Evolutionary conservation across 2,797 vertebrate species (phyloP), one percentile per base, ranked within the genome.

Genomic region (Takifugu rubripes): DNA sequence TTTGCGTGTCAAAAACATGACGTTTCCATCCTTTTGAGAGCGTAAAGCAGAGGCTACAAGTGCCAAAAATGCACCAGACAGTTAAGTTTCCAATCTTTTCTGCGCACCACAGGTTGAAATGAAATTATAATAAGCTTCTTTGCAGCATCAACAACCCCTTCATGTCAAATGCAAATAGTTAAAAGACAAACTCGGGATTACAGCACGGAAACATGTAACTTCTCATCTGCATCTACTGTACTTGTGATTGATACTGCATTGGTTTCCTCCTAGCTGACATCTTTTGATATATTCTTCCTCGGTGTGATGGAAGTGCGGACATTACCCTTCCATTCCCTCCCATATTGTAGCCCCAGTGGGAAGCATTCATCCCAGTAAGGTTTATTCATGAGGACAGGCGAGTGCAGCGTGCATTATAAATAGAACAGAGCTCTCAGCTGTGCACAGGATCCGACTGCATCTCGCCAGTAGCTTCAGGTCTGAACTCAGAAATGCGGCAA

Each of bases 301-400:
- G 0, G 51, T 69, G 53, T 62, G 64, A 74, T 70, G 67, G 73
- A 83, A 78, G 71, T 75, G 49, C 40, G 52, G 75, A 74, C 67
- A 80, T 81, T 75, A 81, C 61, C 67, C 78, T 61, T 59, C 65
- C 52, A 66, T 83, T 71, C 59, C 33, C 61, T 70, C 59, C 75
- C 76, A 79, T 78, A 79, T 75, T 79, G 76, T 62, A 60, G 65
- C 77, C 79, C 79, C 82, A 77, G 70, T 75, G 75, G 82, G 80
- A 72, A 77, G 73, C 68, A 70, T 78, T 85, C 84, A 81, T 82
- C 78, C 77, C 73, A 71, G 74, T 71, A 72, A 77, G 79, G 74
- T 79, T 86, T 82, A 90, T 87, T 87, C 76, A 85, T 81, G 81
- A 84, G 76, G 84, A 87, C 83, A 87, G 80, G 64, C 75, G 44